Evolutionary conservation across 2,113 vertebrate species (phyloP), one percentile per base, ranked within the genome.

Genomic region (Dasyprocta punctata): DNA sequence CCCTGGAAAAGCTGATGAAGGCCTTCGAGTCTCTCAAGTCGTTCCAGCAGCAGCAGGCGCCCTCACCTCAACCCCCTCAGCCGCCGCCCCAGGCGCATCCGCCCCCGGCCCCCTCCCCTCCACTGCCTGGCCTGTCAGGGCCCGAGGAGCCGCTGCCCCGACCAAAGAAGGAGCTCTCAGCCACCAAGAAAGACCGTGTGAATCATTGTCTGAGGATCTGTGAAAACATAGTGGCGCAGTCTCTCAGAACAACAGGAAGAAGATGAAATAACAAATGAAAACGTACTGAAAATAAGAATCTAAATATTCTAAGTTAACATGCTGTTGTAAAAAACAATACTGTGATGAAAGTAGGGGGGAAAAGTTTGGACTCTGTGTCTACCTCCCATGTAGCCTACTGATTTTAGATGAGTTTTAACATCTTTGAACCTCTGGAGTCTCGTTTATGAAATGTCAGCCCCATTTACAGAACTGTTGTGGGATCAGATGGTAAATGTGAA

Each of bases 1-100:
- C 99, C 98, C 99, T 99, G 99, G 99, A 99, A 98, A 99, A 99
- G 98, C 98, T 99, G 97, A 99, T 99, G 99, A 99, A 99, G 98
- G 99, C 99, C 97, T 99, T 99, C 97, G 99, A 99, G 98, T 99
- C 99, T 52, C 98, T 99, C 92, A 99, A 99, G 96, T 99, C 99
- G 44, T 99, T 99, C 98, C 99, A 99, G 98, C 99, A 99, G 97
- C 99, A 99, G 90, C 99, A 99, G 96, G 99, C 98, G 49, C 99
- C 99, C 44, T 98, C 98, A 5, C 98, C 77, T 52, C 77, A 98
- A n/a, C 90, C 89, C 28, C 97, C 92, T 0, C 99, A 96, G 7
- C 99, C 98, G 49, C 98, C 36, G 36, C 89, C 65, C 10, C 87
- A 78, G 28, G 91, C 78, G 33, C 98, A 92, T 87, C 97, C 96